Percentiles rank a stretch among this genome's conserved stretches.
These are phyloP conservation scores for Drosophila orosa DNA, from an alignment of 1,140 invertebrate genomes.

Conservation along the genomic window DNA sequence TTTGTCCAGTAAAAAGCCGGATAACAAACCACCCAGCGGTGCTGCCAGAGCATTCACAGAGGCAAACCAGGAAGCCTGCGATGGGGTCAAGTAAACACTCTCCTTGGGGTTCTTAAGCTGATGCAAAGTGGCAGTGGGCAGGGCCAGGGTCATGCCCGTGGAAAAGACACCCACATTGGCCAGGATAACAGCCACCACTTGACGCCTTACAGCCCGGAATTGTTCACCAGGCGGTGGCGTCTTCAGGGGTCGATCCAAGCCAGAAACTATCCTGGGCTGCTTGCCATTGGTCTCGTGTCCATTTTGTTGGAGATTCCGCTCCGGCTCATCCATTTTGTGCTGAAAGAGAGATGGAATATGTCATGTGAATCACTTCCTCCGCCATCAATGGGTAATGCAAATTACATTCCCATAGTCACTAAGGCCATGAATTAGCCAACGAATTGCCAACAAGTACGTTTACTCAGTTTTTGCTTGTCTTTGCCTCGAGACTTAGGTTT, in stretches of 20 bases:
- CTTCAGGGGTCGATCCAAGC: constrained; percentile 45
- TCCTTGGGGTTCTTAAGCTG: constrained; percentile 57
- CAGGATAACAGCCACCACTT: constrained; percentile 69
- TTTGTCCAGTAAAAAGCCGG: constrained; percentile 66
- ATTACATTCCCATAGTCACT: constrained; percentile 9
- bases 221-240: constrained; percentile 70
- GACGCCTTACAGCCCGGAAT: constrained; percentile 60
- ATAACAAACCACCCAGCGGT: constrained; percentile 75
- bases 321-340: constrained; percentile 13
- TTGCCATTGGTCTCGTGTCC: constrained; percentile 23
- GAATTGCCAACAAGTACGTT: constrained; percentile 10
- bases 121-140: constrained; percentile 68
- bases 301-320: constrained; percentile 1
- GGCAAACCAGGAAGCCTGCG: constrained; percentile 79
- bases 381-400: constrained; percentile 5
- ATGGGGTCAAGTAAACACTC: constrained; percentile 42
- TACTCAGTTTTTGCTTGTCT: constrained; percentile 11
- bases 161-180: constrained; percentile 77
- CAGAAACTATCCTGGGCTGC: constrained; percentile 51
- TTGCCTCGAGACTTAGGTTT: constrained; percentile 19
- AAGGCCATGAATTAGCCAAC: constrained; percentile 1
- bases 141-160: constrained; percentile 65
- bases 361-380: not conserved
- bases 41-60: constrained; percentile 74
- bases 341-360: not conserved